Percentiles rank a stretch among this genome's conserved stretches.
These are phyloP conservation scores for Saxicola maurus DNA, from an alignment of 2,797 vertebrate species.

Conservation along the genomic window DNA sequence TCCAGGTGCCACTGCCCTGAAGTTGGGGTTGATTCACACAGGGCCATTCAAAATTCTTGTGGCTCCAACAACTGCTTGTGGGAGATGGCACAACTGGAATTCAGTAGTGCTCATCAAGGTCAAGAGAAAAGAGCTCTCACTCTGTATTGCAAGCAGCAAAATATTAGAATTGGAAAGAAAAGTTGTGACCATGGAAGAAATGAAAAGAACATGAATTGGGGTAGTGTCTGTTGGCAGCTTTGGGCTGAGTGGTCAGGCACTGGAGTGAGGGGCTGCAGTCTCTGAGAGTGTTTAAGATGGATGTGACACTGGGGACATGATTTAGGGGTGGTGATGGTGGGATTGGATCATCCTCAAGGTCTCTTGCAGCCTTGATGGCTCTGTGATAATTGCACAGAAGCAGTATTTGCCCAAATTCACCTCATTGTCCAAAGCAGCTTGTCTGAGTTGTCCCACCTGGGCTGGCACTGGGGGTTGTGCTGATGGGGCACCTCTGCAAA, in stretches of 20 bases:
- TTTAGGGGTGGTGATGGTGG: background rate
- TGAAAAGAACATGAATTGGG: accelerated
- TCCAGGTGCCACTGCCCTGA: background rate
- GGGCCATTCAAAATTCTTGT: background rate
- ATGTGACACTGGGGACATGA: background rate
- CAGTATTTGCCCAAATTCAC: background rate
- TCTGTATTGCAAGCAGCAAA: background rate
- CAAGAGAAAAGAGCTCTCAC: background rate
- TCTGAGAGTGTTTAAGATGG: background rate
- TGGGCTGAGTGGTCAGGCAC: background rate
- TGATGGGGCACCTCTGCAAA: background rate
- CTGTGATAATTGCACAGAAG: background rate
- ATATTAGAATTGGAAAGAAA: background rate
- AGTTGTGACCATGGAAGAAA: accelerated
- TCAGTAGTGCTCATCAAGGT: background rate
- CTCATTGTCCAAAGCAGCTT: background rate
- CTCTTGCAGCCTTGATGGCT: background rate
- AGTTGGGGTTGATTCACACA: background rate
- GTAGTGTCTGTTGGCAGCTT: background rate
- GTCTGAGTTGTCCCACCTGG: accelerated
- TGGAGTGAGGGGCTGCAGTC: background rate
- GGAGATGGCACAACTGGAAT: background rate
- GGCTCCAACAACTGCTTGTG: background rate
- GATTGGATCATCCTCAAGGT: background rate
- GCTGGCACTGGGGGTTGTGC: background rate